phyloP scores from a whole-genome alignment of 2,888 invertebrate genomes.

The Sinohyriopsis cumingii region DNA sequence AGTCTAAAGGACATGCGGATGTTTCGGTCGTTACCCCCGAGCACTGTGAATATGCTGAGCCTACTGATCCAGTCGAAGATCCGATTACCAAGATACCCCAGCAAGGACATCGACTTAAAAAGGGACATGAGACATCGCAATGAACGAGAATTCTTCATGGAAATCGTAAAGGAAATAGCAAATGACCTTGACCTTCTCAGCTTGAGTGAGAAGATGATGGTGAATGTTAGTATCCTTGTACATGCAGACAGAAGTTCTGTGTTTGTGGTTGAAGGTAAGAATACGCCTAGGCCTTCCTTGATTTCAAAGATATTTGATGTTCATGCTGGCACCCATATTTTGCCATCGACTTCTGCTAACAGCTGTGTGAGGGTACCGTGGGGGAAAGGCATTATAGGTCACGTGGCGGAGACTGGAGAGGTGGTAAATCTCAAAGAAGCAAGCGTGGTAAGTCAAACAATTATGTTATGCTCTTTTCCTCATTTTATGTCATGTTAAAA shows the following conservation, averaged over 20 bases:
- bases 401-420: constrained; percentile 74
- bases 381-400: constrained; percentile 75
- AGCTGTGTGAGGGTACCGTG: constrained; percentile 74
- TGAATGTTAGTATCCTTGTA: constrained; percentile 73
- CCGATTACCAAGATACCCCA: constrained; percentile 73
- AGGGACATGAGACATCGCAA: constrained; percentile 68
- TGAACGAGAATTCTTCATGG: constrained; percentile 75
- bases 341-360: constrained; percentile 69
- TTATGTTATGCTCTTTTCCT: not conserved
- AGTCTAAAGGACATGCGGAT: constrained; percentile 75
- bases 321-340: constrained; percentile 73
- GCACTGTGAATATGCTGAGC: constrained; percentile 74
- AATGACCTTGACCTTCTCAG: constrained; percentile 74
- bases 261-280: constrained; percentile 73
- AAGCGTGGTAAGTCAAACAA: constrained; percentile 71
- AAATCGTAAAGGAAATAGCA: constrained; percentile 75
- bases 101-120: constrained; percentile 74
- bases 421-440: constrained; percentile 74
- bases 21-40: constrained; percentile 75
- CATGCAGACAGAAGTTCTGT: constrained; percentile 75
- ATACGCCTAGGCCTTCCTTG: constrained; percentile 69
- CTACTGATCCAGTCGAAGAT: constrained; percentile 75
- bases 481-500: too few species aligned
- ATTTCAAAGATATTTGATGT: constrained; percentile 75
- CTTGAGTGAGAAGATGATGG: constrained; percentile 74